Base-by-base conservation (phyloP, 2,113 vertebrate genomes). In the Scortum barcoo region DNA sequence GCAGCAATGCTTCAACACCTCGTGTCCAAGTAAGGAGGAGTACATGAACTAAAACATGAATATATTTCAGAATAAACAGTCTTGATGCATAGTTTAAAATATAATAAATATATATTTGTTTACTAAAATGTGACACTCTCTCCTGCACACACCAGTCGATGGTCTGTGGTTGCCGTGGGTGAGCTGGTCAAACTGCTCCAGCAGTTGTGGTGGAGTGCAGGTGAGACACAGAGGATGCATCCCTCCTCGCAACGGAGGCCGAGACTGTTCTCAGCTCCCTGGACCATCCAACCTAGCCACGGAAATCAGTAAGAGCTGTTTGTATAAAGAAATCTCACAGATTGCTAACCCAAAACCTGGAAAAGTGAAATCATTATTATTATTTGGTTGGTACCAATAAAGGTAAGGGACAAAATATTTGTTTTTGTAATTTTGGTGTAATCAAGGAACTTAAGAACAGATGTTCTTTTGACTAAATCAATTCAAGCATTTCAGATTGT, bases 161-260 rank as follows among this genome's bases (percentile, higher is more conserved):
- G 96, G 96, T 0, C 79, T 83, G 0, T 98, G 97, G 97, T 84
- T 93, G 5, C 83, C 95, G 0, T 99, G 97, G 97, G 92, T 78
- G 0, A 90, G 72, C 11, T 98, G 97, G 97, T 97, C 97, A 0
- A 95, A 93, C 62, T 99, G 97, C 85, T 94, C 93, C 0, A 86
- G 86, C 66, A 88, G 87, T 0, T 97, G 97, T 46, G 91, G 91
- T 0, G 97, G 96, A 2, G 85, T 96, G 46, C 93, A 92, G 83
- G 87, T 95, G 1, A 92, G 96, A 12, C 92, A 89, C 7, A 91
- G 97, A 60, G 92, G 79, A n/a, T 97, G 97, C 84, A 76, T 30
- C 10, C 92, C 93, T 0, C 96, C 96, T 69, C 95, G 88, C 72
- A 96, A 96, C 0, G 95, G 96, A 4, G 97, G 97, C n/a, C 88